Conservation (phyloP, 1,140 invertebrate species). For the Andricus grossulariae region DNA sequence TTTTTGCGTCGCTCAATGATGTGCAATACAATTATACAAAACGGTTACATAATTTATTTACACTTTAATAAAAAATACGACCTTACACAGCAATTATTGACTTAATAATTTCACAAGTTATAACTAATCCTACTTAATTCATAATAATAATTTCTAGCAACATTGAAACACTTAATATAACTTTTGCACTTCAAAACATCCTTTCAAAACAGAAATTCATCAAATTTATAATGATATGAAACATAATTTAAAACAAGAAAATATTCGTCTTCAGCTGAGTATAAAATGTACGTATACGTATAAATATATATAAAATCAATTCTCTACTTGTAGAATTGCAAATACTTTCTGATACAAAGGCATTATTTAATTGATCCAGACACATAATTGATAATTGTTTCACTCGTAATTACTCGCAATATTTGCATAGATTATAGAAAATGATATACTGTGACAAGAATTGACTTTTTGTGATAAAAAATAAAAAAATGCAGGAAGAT, state of each 20-base stretch:
- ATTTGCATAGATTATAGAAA: too few relatives aligned
- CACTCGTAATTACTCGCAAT: too few relatives aligned
- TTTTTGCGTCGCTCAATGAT: background rate
- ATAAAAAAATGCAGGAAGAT: too few relatives aligned
- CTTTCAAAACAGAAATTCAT: background rate
- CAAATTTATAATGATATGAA: background rate
- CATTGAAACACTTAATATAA: constrained; percentile 12
- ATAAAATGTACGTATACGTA: background rate
- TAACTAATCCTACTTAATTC: background rate
- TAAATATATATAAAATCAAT: background rate
- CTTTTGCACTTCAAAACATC: background rate
- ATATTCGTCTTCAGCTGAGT: background rate
- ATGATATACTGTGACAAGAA: too few relatives aligned
- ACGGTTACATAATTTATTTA: too few relatives aligned
- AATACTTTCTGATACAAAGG: too few relatives aligned
- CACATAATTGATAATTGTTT: too few relatives aligned
- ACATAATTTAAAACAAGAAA: background rate
- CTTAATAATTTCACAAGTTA: background rate
- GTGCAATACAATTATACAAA: too few relatives aligned
- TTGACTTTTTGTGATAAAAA: too few relatives aligned
- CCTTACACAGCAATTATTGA: background rate
- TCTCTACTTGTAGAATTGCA: too few relatives aligned
- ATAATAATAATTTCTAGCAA: constrained; percentile 26
- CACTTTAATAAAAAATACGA: constrained; percentile 21
- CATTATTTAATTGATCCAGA: too few relatives aligned